Conservation (phyloP, 2,888 invertebrate genomes). For the Agriopis marginaria region DNA sequence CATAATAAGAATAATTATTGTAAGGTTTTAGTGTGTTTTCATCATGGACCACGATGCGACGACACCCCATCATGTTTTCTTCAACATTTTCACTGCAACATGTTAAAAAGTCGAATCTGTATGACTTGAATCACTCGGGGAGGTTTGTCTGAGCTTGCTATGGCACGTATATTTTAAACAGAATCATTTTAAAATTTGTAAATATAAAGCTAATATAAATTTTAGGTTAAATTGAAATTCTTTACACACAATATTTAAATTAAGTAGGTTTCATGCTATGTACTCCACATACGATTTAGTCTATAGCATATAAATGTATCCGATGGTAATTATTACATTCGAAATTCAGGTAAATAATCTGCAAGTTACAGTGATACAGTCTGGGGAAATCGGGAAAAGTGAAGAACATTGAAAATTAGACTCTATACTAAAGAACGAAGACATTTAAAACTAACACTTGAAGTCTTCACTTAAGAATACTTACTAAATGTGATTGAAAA, state of each 20-base stretch:
- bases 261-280: constrained; percentile 5
- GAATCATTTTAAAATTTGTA: constrained; percentile 26
- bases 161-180: constrained; percentile 7
- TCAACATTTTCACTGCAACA: background rate
- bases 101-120: background rate
- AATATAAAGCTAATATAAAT: constrained; percentile 24
- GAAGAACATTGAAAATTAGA: too few relatives aligned
- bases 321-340: background rate
- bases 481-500: too few relatives aligned
- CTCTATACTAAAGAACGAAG: too few relatives aligned
- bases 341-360: too few relatives aligned
- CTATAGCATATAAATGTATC: background rate
- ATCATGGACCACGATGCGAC: constrained; percentile 38
- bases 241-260: constrained; percentile 30
- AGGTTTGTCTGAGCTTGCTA: constrained; percentile 3
- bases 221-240: constrained; percentile 31
- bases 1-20: constrained; percentile 37
- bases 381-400: too few relatives aligned
- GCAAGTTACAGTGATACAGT: too few relatives aligned
- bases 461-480: too few relatives aligned
- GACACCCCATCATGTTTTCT: background rate
- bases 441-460: too few relatives aligned
- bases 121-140: background rate
- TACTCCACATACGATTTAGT: constrained; percentile 12
- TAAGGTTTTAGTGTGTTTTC: constrained; percentile 41